Base-by-base conservation (phyloP, 2,113 vertebrate species). In the Pseudopodoces humilis region DNA sequence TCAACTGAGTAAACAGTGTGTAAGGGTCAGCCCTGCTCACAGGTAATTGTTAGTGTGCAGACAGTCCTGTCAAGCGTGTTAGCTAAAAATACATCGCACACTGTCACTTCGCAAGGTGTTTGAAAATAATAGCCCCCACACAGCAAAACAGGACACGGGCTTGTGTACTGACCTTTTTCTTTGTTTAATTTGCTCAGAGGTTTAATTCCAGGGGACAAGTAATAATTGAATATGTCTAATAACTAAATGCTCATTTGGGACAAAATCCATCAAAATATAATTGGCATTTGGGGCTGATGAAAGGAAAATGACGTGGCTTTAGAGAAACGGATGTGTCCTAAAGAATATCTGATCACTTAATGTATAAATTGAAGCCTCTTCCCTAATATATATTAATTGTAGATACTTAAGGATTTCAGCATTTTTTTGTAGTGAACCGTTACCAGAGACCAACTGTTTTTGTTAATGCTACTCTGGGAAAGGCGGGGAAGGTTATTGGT, bases 401-500 rank as follows among this genome's bases (percentile, higher is more conserved):
- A 97, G 90, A 97, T 96, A 97, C 95, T 97, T 94, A 92, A 95
- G 94, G 94, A 95, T 98, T 98, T 97, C 83, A 96, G 88, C 94
- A 52, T 94, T 97, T 93, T 97, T 97, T 97, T 90, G 84, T 90
- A 94, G 97, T 82, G 89, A 97, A 94, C 96, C 46, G 43, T 96
- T 98, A 94, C 95, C 8, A 25, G 97, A 97, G 97, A 98, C 97
- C 97, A 97, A 98, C 97, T 98, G 98, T 98, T 98, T 98, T 98
- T 98, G 97, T 98, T 98, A 98, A 97, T 91, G 90, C 96, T 96
- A 95, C 96, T 98, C 97, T 97, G 78, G 82, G 98, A 98, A 97
- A 98, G 98, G 98, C 98, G 98, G 99, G 97, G 99, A 98, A 99
- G 99, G 99, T 99, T 99, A 99, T 99, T 99, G 99, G 99, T 99